A percentile compares a stretch with the other conserved stretches of the same genome.
Conservation (phyloP, 2,113 vertebrate genomes). For the Mustela nigripes region DNA sequence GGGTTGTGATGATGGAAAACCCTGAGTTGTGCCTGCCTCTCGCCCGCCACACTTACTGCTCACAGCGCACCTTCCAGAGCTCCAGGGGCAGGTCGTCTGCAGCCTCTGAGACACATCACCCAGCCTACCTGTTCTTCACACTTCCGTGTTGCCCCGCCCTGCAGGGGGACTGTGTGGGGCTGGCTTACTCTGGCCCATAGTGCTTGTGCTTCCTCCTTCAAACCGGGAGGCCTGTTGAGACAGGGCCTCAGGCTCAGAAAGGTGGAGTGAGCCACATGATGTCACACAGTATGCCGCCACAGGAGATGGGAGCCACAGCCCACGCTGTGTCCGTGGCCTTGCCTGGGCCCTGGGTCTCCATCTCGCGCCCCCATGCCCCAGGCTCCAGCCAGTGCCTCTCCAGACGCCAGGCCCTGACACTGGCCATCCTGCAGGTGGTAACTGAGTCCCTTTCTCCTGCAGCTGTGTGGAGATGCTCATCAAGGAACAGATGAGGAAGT, state of each 20-base stretch:
- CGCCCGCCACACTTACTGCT: neutral
- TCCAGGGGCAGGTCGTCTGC: neutral
- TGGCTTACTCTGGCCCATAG: neutral
- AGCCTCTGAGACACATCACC: neutral
- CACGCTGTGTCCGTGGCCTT: neutral
- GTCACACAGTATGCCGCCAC: neutral
- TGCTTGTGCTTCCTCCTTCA: neutral
- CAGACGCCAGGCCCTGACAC: neutral
- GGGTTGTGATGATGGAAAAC: neutral
- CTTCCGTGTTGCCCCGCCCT: neutral
- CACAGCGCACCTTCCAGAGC: neutral
- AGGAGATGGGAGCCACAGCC: neutral
- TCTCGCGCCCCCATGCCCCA: neutral
- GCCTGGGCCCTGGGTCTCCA: neutral
- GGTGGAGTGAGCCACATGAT: neutral
- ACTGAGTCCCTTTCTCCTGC: neutral
- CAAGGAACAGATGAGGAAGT: conserved; percentile 95
- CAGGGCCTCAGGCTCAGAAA: neutral
- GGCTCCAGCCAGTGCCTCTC: neutral
- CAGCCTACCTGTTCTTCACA: neutral
- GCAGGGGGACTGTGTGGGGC: neutral
- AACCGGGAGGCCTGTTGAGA: too few relatives aligned
- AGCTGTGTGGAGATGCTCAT: conserved; percentile 98
- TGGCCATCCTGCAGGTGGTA: neutral
- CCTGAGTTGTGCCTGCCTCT: neutral